phyloP scores from a whole-genome alignment of 2,888 invertebrate species.

The Xestobium rufovillosum region DNA sequence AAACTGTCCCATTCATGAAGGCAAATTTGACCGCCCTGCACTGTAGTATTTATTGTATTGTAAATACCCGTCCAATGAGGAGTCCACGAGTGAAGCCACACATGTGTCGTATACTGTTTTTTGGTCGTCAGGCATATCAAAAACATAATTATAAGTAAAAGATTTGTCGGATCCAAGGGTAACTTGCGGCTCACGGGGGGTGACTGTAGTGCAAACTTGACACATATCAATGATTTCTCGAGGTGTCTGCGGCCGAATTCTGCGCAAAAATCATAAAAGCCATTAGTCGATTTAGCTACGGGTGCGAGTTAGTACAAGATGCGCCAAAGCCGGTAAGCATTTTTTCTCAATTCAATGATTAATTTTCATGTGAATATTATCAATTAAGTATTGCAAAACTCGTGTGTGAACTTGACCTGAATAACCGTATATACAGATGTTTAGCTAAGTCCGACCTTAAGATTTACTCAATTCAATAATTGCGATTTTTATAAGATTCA shows the following conservation, averaged over 20 bases:
- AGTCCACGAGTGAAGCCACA: slow-evolving; percentile 80
- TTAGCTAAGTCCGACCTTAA: no score
- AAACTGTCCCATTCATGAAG: no score
- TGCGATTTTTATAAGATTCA: no score
- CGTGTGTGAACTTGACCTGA: no score
- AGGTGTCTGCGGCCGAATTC: slow-evolving; percentile 91
- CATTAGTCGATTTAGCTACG: slow-evolving; percentile 2
- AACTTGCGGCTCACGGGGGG: slow-evolving; percentile 85
- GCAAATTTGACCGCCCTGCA: no score
- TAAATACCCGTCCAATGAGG: slow-evolving; percentile 78
- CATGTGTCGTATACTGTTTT: slow-evolving; percentile 73
- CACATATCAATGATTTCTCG: slow-evolving; percentile 93
- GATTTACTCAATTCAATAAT: no score
- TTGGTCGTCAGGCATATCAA: slow-evolving; percentile 72
- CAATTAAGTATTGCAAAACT: no score
- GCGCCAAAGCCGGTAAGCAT: background rate
- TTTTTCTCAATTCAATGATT: no score
- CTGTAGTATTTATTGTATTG: no score
- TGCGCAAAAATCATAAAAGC: slow-evolving; percentile 43
- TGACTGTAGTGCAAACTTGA: slow-evolving; percentile 83
- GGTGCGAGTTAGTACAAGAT: slow-evolving; percentile 3
- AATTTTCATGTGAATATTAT: no score
- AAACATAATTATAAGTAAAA: slow-evolving; percentile 95
- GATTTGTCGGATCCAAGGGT: slow-evolving; percentile 88
- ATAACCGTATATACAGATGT: no score